Conservation (phyloP, 1,140 invertebrate genomes). For the Drosophila carrolli region DNA sequence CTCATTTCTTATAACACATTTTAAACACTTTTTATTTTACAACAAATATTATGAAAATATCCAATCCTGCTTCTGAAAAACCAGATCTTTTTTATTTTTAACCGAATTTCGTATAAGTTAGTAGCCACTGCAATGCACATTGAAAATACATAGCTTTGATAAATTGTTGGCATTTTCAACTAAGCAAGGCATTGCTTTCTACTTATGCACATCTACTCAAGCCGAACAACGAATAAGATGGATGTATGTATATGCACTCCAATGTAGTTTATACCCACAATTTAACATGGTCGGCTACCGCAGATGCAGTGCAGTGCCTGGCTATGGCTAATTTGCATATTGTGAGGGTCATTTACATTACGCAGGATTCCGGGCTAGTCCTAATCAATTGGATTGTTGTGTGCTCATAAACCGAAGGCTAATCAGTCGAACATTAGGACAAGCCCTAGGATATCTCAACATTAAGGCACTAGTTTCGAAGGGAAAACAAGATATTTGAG, state of each 20-base stretch:
- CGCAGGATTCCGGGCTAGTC: slow-evolving; percentile 2
- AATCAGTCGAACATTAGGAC: background rate
- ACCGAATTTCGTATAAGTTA: background rate
- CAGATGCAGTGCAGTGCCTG: slow-evolving; percentile 51
- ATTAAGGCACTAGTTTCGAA: background rate
- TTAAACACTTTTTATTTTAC: too few species aligned
- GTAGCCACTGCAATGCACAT: background rate
- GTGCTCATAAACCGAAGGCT: slow-evolving; percentile 30
- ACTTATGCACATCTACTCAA: slow-evolving; percentile 53
- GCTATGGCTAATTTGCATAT: slow-evolving; percentile 74
- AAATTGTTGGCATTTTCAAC: slow-evolving; percentile 55
- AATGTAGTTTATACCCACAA: slow-evolving; percentile 78
- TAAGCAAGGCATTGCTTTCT: slow-evolving; percentile 25
- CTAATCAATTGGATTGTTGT: slow-evolving; percentile 70
- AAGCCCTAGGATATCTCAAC: background rate
- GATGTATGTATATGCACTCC: slow-evolving; percentile 14
- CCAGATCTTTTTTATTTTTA: too few species aligned
- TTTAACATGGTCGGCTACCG: slow-evolving; percentile 60
- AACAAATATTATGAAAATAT: too few species aligned
- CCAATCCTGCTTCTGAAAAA: too few species aligned
- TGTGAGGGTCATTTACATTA: slow-evolving; percentile 69
- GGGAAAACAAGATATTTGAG: background rate
- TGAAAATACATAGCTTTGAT: slow-evolving; percentile 4
- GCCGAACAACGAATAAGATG: slow-evolving; percentile 17
- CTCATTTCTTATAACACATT: too few species aligned